phyloP scores from a whole-genome alignment of 1,140 invertebrate species.

The Drosophila jambulina region DNA sequence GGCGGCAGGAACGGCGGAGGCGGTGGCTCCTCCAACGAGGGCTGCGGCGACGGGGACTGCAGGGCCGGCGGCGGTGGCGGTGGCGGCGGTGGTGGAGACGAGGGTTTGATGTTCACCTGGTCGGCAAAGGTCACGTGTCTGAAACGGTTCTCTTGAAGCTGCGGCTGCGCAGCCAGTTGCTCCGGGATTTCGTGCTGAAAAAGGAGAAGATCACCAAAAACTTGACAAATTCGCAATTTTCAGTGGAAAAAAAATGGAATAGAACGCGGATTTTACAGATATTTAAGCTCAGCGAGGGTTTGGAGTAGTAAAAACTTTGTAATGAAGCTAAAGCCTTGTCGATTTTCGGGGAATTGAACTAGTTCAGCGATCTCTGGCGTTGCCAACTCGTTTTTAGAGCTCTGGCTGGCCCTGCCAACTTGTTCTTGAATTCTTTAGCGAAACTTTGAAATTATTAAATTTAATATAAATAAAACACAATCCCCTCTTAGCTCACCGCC shows the following conservation, averaged over 20 bases:
- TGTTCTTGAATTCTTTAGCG: not conserved
- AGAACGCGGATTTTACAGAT: not conserved
- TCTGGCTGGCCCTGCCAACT: not conserved
- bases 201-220: no score
- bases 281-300: no score
- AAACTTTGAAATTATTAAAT: not conserved
- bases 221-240: rapidly evolving
- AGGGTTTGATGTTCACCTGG: not conserved
- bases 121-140: not conserved
- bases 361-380: not conserved
- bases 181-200: not conserved
- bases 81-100: not conserved
- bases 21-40: not conserved
- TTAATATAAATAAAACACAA: no score
- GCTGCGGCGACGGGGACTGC: not conserved
- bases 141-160: not conserved
- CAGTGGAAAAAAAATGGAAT: rapidly evolving
- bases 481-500: no score
- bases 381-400: not conserved
- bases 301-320: not conserved
- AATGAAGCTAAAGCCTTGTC: not conserved
- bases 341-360: not conserved
- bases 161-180: not conserved
- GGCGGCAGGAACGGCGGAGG: not conserved
- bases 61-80: no score